Evolutionary conservation across 2,888 invertebrate genomes (phyloP), one percentile per base, ranked within the genome.

Genomic region (Itoplectis maculator): DNA sequence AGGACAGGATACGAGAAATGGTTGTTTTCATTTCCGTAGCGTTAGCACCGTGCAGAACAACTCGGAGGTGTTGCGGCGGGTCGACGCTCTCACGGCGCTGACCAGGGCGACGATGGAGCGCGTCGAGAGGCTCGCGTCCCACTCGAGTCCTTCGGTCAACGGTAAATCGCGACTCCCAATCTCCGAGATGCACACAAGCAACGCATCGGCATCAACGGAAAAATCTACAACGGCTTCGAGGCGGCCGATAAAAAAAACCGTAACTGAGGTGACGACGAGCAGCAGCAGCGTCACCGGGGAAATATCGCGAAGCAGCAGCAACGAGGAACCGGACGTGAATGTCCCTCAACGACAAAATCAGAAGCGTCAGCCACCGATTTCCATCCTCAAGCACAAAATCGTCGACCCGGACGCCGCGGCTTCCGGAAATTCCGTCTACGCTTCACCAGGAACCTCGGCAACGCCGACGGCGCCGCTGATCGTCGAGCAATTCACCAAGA

Each of bases 391-490:
- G 88, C 93, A 94, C 83, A 95, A 95, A 89, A 93, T 93, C 18
- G 93, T 93, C 23, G 93, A 94, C 77, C 18, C 11, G 8, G 84
- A 84, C 0, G 15, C 35, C 0, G 3, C 37, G 13, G n/a, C 59
- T 84, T 91, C 91, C 75, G 89, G 90, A 82, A 86, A 80, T 77
- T 88, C 92, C 18, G 88, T 91, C 42, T 93, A 93, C 18, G 86
- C 94, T 80, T 94, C 95, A 29, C 9, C 49, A n/a, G 45, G 37
- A 0, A 35, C 51, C 3, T 96, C 96, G 29, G 96, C 96, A 9
- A 96, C 97, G 4, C 97, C 96, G n/a, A 96, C 96, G 93, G 96
- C 96, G 0, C 96, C 94, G 89, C 96, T 96, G 75, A 93, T 96
- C 65, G 77, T 82, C 68, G 96, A 97, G 89, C 94, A 95, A 15